Evolutionary conservation across 2,797 vertebrate species (phyloP).

Genomic region (Vespertilio murinus): DNA sequence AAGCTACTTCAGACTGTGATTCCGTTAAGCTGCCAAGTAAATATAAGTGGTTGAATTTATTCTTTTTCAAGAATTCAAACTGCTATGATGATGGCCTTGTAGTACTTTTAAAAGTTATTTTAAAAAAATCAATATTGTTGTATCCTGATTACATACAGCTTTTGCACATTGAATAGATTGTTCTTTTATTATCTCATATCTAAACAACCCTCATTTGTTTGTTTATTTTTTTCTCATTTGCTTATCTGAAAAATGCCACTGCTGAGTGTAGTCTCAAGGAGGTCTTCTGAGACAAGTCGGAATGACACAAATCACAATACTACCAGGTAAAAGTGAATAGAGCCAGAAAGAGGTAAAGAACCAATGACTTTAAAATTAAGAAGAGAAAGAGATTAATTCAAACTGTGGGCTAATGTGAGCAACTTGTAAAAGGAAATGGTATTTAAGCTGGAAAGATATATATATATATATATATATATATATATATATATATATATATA

Average conservation of each 20-base stretch:
- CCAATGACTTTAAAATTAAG: not conserved
- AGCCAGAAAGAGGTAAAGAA: not conserved
- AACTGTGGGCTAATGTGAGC: not conserved
- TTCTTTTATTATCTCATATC: slow-evolving; percentile 23
- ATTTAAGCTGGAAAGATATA: not conserved
- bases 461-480: no score
- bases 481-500: no score
- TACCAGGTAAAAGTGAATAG: not conserved
- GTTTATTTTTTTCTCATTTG: not conserved
- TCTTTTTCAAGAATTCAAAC: slow-evolving; percentile 48
- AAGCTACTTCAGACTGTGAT: slow-evolving; percentile 47
- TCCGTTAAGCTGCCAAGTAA: slow-evolving; percentile 67
- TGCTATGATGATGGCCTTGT: not conserved
- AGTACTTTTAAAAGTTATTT: slow-evolving; percentile 42
- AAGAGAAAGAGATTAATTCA: not conserved
- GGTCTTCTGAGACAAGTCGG: not conserved
- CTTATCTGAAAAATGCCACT: not conserved
- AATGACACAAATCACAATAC: not conserved
- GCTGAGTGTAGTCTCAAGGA: not conserved
- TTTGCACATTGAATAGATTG: not conserved
- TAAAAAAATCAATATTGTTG: not conserved
- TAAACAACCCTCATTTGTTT: not conserved
- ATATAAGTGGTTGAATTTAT: slow-evolving; percentile 21
- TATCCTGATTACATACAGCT: not conserved
- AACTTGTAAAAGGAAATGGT: not conserved